Evolutionary conservation across 1,140 invertebrate species (phyloP).

Genomic region (Micrasema longulum): DNA sequence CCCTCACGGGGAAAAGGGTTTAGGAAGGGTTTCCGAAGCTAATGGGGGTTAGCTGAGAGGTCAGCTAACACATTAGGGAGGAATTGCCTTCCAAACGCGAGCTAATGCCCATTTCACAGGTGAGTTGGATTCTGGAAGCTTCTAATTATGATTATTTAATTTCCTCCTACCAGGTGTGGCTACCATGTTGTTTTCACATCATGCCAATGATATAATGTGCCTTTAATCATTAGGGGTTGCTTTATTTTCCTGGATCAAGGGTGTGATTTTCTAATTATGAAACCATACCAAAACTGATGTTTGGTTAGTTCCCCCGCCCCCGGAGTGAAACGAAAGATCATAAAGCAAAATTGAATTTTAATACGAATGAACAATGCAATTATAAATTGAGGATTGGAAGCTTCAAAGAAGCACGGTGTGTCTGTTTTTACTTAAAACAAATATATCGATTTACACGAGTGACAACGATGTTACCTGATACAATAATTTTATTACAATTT

Average conservation of each 20-base stretch:
- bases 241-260: conserved; percentile 16
- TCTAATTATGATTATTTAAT: conserved; percentile 32
- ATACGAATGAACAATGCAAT: no score
- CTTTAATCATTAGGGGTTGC: conserved; percentile 1
- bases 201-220: conserved; percentile 16
- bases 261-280: conserved; percentile 20
- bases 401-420: not conserved
- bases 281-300: conserved; percentile 14
- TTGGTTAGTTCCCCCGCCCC: not conserved
- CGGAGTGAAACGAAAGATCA: not conserved
- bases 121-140: conserved; percentile 16
- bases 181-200: conserved; percentile 24
- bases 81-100: conserved; percentile 26
- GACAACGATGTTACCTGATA: not conserved
- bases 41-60: conserved; percentile 22
- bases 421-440: not conserved
- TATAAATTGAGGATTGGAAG: no score
- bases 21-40: not conserved
- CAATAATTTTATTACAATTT: no score
- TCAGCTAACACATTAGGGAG: conserved; percentile 29
- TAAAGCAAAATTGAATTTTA: not conserved
- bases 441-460: not conserved
- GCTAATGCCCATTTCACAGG: conserved; percentile 25
- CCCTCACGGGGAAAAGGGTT: conserved; percentile 4
- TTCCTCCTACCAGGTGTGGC: conserved; percentile 5